Base-by-base conservation (phyloP, 2,888 invertebrate species). In the Embidobia sp. region DNA sequence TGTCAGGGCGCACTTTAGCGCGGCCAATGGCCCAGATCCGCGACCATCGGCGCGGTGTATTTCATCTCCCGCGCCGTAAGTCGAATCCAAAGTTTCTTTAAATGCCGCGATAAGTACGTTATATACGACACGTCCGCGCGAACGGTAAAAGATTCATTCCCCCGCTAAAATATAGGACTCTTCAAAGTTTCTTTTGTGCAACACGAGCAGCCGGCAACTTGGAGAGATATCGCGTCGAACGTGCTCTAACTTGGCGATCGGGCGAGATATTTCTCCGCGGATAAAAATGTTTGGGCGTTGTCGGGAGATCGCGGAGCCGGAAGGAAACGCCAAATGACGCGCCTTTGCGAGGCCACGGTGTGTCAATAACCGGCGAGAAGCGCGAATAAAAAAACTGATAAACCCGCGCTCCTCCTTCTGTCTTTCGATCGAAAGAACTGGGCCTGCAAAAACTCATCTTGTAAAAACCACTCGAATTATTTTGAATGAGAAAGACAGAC, bases 341-440 rank as follows among this genome's bases (percentile, higher is more conserved):
- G 79, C 82, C 82, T 83, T 82, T 44, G 31, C 31, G 8, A 3
- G 16, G n/a, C n/a, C n/a, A 27, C 19, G 80, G 79, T 81, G 78
- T 80, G 79, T 79, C 82, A 81, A 83, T 85, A 42, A 79, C 69
- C 33, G 27, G 35, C 53, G 18, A 11, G 16, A 48, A 46, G 26
- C 27, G 42, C 8, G 31, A 57, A 57, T n/a, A n/a, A n/a, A n/a
- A n/a, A n/a, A n/a, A n/a, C n/a, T n/a, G n/a, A n/a, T n/a, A n/a
- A n/a, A n/a, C n/a, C n/a, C n/a, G n/a, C n/a, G n/a, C n/a, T n/a
- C n/a, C n/a, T n/a, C n/a, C n/a, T n/a, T n/a, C n/a, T n/a, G n/a
- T n/a, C n/a, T n/a, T n/a, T n/a, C n/a, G n/a, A n/a, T n/a, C n/a
- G n/a, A n/a, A n/a, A n/a, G n/a, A n/a, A n/a, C n/a, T n/a, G n/a